Evolutionary conservation across 2,113 vertebrate species (phyloP).

Genomic region (Onychorhynchus coronatus): DNA sequence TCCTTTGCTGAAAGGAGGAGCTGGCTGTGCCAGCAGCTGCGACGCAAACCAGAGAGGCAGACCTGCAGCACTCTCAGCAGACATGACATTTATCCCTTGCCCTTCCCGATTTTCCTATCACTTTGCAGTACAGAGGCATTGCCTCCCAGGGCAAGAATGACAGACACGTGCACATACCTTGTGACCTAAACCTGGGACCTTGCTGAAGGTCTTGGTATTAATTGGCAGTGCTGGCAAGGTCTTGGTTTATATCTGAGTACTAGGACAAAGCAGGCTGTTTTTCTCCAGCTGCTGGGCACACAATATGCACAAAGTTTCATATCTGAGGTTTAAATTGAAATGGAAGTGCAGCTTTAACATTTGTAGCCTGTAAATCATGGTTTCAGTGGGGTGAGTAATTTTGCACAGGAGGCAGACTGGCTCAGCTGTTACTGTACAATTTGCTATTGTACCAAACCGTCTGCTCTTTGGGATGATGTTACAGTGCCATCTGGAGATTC

Average conservation of each 20-base stretch:
- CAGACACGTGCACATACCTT: not conserved
- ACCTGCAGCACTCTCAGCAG: not conserved
- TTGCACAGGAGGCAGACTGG: not conserved
- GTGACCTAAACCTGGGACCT: not conserved
- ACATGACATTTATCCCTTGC: not conserved
- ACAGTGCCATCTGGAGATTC: slow-evolving; percentile 62
- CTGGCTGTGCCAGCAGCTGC: not conserved
- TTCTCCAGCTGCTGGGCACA: not conserved
- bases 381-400: slow-evolving; percentile 26
- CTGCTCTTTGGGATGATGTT: slow-evolving; percentile 34
- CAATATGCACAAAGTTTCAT: not conserved
- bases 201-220: not conserved
- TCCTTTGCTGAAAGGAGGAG: not conserved
- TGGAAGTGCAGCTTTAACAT: not conserved
- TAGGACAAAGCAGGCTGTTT: not conserved
- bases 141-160: not conserved
- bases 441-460: not conserved
- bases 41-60: not conserved
- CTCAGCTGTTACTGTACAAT: slow-evolving; percentile 12
- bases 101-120: not conserved
- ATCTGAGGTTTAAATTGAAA: not conserved
- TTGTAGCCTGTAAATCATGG: not conserved
- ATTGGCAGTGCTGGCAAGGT: not conserved
- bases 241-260: not conserved
- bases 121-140: not conserved